A percentile compares a stretch with the other conserved stretches of the same genome.
Evolutionary conservation across 2,797 vertebrate genomes (phyloP).

Genomic region (Hemitrygon akajei): DNA sequence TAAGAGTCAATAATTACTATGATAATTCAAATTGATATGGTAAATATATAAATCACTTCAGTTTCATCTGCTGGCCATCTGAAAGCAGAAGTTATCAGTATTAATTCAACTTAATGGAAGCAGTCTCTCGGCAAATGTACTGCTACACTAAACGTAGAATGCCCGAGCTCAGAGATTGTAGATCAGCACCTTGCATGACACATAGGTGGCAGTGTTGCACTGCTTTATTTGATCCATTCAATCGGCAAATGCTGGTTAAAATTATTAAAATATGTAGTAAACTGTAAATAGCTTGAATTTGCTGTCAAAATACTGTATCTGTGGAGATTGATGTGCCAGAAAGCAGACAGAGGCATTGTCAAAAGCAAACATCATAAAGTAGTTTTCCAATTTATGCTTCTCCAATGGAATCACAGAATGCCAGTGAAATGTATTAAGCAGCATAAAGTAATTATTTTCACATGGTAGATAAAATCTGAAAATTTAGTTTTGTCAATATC

Average conservation of each 20-base stretch:
- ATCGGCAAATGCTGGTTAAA: not conserved
- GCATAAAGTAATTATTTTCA: not conserved
- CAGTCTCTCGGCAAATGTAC: not conserved
- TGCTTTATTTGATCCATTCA: not conserved
- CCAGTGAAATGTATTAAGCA: not conserved
- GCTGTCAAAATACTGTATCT: not conserved
- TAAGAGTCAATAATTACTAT: not conserved
- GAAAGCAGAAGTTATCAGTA: not conserved
- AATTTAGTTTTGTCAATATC: too few species aligned
- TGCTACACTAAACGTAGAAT: not conserved
- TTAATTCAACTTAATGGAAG: not conserved
- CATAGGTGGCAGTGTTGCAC: constrained; percentile 23
- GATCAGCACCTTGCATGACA: not conserved
- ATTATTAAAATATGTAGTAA: not conserved
- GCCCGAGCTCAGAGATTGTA: not conserved
- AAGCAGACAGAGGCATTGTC: not conserved
- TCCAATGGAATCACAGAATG: not conserved
- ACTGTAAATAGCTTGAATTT: not conserved
- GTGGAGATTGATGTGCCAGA: not conserved
- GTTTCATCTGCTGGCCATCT: not conserved
- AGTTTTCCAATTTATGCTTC: not conserved
- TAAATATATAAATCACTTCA: not conserved
- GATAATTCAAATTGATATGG: not conserved
- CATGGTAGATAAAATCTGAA: not conserved
- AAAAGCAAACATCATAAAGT: not conserved